Base-by-base conservation (phyloP, 2,797 vertebrate species). In the Fringilla coelebs region DNA sequence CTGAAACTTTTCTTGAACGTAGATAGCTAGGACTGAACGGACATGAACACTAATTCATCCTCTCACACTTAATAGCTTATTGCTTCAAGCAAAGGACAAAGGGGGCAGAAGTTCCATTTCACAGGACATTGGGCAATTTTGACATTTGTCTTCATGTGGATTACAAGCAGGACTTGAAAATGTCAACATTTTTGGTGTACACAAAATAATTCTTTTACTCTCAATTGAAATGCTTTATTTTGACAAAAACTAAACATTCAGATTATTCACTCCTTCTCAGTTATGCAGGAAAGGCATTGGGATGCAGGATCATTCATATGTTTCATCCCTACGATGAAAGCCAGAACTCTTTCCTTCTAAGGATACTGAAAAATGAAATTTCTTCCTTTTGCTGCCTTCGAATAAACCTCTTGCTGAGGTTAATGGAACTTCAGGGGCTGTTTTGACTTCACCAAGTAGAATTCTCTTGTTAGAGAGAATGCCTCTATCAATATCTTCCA, bases 61-160 rank as follows among this genome's bases (percentile, higher is more conserved):
- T 72, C 90, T 93, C 77, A 43, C 88, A 90, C 88, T 87, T 93
- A 81, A 83, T 95, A 90, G 71, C 86, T 96, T 76, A 61, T 77
- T 89, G 80, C 78, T 89, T 81, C 54, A 55, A 82, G 63, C 60
- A 65, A 63, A 88, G 0, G 32, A 84, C 51, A 58, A 78, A 90
- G 60, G 67, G 91, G 60, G 36, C 66, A 95, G 62, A 75, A 94
- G 67, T 88, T 93, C 55, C 71, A 57, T 93, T 91, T 81, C 51
- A 76, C 48, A 90, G 85, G 88, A 84, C 77, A 21, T 85, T 94
- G 89, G 84, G 86, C 67, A 96, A 97, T 89, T 93, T 66, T 87
- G 75, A 65, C 75, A 65, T 96, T 94, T 79, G 25, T 77, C 78
- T 96, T 89, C 65, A 26, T 63, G 70, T 19, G 21, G 80, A 79